Evolutionary conservation across 2,113 vertebrate genomes (phyloP).

Genomic region (Channa argus): DNA sequence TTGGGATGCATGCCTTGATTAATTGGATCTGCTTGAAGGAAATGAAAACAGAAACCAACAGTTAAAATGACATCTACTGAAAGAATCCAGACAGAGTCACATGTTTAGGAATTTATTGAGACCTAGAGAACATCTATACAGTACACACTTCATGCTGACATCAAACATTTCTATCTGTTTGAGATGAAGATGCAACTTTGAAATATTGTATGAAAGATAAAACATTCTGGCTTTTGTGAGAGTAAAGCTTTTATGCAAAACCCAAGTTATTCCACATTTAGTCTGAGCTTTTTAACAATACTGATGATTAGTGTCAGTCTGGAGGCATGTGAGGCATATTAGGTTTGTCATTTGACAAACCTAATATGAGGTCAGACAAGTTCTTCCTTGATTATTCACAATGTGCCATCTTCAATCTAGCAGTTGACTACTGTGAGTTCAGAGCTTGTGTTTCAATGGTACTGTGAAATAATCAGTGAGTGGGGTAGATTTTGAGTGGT

Average conservation of each 20-base stretch:
- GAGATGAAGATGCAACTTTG: not conserved
- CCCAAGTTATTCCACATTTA: not conserved
- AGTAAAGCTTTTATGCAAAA: slow-evolving; percentile 3
- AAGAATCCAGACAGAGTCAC: not conserved
- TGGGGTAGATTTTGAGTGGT: not conserved
- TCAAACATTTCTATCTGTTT: slow-evolving; percentile 22
- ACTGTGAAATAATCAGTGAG: not conserved
- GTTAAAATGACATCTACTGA: slow-evolving; percentile 6
- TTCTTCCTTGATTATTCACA: not conserved
- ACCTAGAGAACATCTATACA: slow-evolving; percentile 35
- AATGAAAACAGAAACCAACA: not conserved
- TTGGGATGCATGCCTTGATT: not conserved
- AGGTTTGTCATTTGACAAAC: not conserved
- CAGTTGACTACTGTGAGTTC: not conserved
- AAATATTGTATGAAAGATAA: not conserved
- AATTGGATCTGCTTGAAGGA: not conserved
- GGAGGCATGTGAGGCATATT: not conserved
- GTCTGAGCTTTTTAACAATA: not conserved
- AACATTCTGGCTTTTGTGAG: not conserved
- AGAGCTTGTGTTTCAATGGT: slow-evolving; percentile 12
- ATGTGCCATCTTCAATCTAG: not conserved
- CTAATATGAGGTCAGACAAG: slow-evolving; percentile 3
- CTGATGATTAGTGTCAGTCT: not conserved
- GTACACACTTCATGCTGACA: slow-evolving; percentile 48
- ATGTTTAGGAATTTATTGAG: slow-evolving; percentile 68